Evolutionary conservation across 2,113 vertebrate species (phyloP).

Genomic region (Serilophus lunatus): DNA sequence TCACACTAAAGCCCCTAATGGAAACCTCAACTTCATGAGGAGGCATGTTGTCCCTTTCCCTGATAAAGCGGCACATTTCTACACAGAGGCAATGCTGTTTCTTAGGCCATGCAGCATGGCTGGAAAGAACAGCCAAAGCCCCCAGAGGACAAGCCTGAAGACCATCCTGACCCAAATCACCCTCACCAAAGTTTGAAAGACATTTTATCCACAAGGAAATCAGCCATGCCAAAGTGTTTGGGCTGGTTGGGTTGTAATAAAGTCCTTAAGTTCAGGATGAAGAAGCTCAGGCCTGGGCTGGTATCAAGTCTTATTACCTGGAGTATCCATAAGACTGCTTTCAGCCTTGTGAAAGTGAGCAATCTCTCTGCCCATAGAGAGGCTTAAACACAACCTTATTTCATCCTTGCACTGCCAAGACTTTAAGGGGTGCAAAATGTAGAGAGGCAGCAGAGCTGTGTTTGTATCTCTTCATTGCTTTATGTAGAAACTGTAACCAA

Average conservation of each 20-base stretch:
- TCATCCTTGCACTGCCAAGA: not conserved
- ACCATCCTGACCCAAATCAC: not conserved
- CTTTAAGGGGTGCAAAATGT: not conserved
- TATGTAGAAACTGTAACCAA: not conserved
- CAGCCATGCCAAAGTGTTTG: not conserved
- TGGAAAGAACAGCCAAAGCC: not conserved
- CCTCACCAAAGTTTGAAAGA: not conserved
- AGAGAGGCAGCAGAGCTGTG: not conserved
- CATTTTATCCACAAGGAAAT: not conserved
- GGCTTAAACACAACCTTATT: not conserved
- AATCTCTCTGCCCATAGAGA: not conserved
- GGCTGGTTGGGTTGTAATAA: not conserved
- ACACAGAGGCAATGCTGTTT: not conserved
- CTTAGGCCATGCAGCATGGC: not conserved
- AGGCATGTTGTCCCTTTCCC: rapidly evolving
- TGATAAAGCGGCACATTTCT: not conserved
- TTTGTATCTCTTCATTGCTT: not conserved
- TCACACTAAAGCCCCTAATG: not conserved
- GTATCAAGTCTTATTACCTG: not conserved
- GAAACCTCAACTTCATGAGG: not conserved
- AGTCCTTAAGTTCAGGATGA: not conserved
- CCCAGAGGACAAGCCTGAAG: not conserved
- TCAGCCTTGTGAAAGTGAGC: not conserved
- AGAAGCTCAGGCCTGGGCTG: not conserved
- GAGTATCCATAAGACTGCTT: not conserved